These are phyloP conservation scores for Ips nitidus DNA, from an alignment of 1,140 invertebrate genomes.

Conservation along the genomic window DNA sequence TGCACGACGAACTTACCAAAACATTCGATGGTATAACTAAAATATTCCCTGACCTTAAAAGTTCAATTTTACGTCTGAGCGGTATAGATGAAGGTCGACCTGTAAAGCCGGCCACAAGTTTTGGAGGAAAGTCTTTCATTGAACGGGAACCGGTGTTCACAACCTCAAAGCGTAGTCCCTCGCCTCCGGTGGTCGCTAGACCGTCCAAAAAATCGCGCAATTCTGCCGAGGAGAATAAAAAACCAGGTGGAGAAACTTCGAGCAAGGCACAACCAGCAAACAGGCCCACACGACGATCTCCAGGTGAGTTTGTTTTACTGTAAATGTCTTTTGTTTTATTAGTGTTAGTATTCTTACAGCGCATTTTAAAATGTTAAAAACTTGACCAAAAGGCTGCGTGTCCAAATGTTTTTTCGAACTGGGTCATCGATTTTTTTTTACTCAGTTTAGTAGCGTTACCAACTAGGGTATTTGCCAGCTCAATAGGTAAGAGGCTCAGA, in stretches of 20 bases:
- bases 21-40: conserved; percentile 39
- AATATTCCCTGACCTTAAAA: neutral
- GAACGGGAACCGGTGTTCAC: conserved; percentile 36
- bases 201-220: conserved; percentile 40
- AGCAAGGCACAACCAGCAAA: neutral
- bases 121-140: conserved; percentile 21
- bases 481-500: too few species aligned
- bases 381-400: too few species aligned
- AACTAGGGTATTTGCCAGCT: too few species aligned
- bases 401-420: too few species aligned
- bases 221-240: conserved; percentile 6
- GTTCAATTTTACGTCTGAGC: neutral
- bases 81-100: conserved; percentile 8
- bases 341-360: too few species aligned
- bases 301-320: too few species aligned
- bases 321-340: too few species aligned
- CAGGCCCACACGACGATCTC: too few species aligned
- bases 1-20: conserved; percentile 46
- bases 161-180: conserved; percentile 44
- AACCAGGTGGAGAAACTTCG: conserved; percentile 3
- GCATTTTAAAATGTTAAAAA: too few species aligned
- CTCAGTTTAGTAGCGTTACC: too few species aligned
- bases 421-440: too few species aligned
- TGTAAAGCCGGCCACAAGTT: conserved; percentile 11
- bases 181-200: conserved; percentile 45